Evolutionary conservation across 2,888 invertebrate genomes (phyloP).

Genomic region (Zaprionus bogoriensis): DNA sequence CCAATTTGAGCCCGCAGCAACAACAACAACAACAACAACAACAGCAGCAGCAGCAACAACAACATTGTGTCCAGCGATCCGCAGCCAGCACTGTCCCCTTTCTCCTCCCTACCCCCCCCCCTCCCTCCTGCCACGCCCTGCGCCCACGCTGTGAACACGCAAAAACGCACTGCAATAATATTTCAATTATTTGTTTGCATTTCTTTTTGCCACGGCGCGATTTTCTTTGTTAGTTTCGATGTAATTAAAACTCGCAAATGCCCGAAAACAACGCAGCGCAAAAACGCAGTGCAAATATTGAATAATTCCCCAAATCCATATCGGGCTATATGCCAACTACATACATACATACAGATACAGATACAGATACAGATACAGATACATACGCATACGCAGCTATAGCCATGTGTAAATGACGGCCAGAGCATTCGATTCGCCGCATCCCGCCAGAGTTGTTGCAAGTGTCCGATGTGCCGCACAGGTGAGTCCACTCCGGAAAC

Average conservation of each 20-base stretch:
- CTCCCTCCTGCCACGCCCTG: background rate
- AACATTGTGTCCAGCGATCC: background rate
- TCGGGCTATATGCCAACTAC: background rate
- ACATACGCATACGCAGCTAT: background rate
- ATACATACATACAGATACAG: background rate
- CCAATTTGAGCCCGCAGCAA: constrained; percentile 48
- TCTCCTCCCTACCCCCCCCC: background rate
- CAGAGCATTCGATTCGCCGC: background rate
- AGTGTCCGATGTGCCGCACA: constrained; percentile 43
- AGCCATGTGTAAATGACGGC: constrained; percentile 27
- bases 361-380: background rate
- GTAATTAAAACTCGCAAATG: background rate
- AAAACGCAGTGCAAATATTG: constrained; percentile 3
- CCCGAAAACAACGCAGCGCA: background rate
- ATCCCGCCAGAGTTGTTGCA: constrained; percentile 15
- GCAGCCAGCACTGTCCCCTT: background rate
- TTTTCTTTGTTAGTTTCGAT: background rate
- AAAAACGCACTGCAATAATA: background rate
- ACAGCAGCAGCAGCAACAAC: constrained; percentile 7
- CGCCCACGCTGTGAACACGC: too few species aligned
- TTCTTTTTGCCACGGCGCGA: background rate
- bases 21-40: constrained; percentile 5
- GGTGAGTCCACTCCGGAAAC: constrained; percentile 25
- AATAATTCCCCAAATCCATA: background rate
- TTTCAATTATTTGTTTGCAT: background rate